Conservation (phyloP, 2,113 vertebrate genomes). For the Varanus komodoensis region DNA sequence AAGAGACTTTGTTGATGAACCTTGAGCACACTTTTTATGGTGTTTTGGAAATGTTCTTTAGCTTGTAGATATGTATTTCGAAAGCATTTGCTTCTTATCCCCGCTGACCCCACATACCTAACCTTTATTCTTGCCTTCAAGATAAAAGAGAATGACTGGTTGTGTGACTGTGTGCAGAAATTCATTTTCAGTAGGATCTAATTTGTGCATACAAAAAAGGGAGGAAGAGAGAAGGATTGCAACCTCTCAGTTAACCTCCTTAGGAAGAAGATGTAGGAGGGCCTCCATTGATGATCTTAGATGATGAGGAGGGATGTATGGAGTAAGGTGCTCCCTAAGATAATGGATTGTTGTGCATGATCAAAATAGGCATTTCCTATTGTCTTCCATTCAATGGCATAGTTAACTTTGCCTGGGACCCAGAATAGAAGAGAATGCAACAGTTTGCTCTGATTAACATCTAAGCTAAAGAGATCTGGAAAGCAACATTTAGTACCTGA, state of each 20-base stretch:
- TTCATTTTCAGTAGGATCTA: neutral
- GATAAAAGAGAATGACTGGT: neutral
- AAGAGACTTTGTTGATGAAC: neutral
- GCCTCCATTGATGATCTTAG: no score
- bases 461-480: neutral
- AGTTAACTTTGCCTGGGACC: neutral
- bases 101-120: no score
- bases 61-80: neutral
- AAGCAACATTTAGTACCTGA: neutral
- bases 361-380: neutral
- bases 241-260: no score
- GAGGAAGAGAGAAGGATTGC: neutral
- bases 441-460: neutral
- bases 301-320: no score
- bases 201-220: neutral
- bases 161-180: neutral
- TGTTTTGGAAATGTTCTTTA: neutral
- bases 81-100: no score
- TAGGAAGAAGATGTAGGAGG: no score
- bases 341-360: no score
- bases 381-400: neutral
- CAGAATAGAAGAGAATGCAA: slow-evolving; percentile 11
- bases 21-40: neutral
- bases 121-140: neutral
- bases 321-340: no score